phyloP scores from a whole-genome alignment of 2,797 vertebrate genomes.

The Coluber constrictor region DNA sequence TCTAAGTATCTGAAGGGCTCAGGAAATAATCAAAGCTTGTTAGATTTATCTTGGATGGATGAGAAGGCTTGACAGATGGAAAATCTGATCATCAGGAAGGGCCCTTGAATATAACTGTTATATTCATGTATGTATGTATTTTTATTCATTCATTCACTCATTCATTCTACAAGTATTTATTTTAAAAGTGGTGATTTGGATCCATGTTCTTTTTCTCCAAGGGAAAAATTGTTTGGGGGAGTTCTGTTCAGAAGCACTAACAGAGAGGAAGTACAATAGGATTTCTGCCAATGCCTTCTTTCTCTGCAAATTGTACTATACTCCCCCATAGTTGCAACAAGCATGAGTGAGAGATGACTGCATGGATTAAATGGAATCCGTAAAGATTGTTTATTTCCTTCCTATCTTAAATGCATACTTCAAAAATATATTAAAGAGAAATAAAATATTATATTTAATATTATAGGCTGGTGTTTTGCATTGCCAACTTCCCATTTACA shows the following conservation, averaged over 20 bases:
- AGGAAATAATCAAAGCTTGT: neutral
- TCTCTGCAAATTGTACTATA: neutral
- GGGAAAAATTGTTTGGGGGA: neutral
- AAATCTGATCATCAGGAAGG: neutral
- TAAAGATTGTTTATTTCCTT: neutral
- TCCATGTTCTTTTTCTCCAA: neutral
- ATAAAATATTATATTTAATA: neutral
- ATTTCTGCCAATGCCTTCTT: neutral
- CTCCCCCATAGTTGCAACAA: neutral
- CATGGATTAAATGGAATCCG: neutral
- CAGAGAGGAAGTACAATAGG: neutral
- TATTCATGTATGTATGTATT: neutral
- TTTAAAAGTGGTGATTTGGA: neutral
- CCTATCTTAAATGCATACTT: neutral
- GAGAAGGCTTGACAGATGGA: neutral
- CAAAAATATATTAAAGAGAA: neutral
- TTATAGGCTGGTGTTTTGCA: neutral
- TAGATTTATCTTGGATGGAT: neutral
- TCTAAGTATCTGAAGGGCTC: neutral
- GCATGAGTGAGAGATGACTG: neutral
- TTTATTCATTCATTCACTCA: neutral
- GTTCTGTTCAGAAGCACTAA: neutral
- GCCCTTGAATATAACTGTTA: neutral
- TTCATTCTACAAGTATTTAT: neutral
- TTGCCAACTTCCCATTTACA: neutral